These are phyloP conservation scores for Amphipyra berbera DNA, from an alignment of 2,888 invertebrate genomes.

Conservation along the genomic window DNA sequence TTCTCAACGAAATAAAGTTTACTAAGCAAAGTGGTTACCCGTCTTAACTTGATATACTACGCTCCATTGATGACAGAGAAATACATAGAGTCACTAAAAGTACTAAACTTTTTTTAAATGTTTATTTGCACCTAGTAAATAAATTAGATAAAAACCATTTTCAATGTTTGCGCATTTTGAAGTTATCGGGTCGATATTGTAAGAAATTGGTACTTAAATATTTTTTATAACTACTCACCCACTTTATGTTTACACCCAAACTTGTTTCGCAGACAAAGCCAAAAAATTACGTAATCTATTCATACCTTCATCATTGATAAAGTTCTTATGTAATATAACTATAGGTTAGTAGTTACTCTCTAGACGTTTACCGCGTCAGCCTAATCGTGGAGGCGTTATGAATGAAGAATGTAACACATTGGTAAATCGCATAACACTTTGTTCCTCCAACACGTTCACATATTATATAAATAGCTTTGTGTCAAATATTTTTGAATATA, in stretches of 20 bases:
- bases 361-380: background rate
- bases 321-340: slow-evolving; percentile 8
- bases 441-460: slow-evolving; percentile 13
- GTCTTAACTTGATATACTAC: slow-evolving; percentile 33
- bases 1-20: slow-evolving; percentile 26
- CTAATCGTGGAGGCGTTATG: slow-evolving; percentile 10
- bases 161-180: too few relatives aligned
- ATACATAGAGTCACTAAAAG: slow-evolving; percentile 17
- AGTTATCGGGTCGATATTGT: too few relatives aligned
- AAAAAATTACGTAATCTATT: background rate
- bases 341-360: background rate
- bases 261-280: too few relatives aligned
- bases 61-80: slow-evolving; percentile 4
- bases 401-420: slow-evolving; percentile 26
- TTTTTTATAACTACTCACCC: too few relatives aligned
- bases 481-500: background rate
- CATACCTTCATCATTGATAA: slow-evolving; percentile 15
- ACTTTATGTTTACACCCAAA: too few relatives aligned
- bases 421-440: slow-evolving; percentile 37
- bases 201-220: too few relatives aligned
- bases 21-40: slow-evolving; percentile 28
- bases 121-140: too few relatives aligned
- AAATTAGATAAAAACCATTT: too few relatives aligned
- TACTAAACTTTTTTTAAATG: background rate
- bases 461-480: slow-evolving; percentile 19